A percentile compares a stretch with the other conserved stretches of the same genome.
These are phyloP conservation scores for Hymenochirus boettgeri DNA, from an alignment of 2,113 vertebrate genomes.

Conservation along the genomic window DNA sequence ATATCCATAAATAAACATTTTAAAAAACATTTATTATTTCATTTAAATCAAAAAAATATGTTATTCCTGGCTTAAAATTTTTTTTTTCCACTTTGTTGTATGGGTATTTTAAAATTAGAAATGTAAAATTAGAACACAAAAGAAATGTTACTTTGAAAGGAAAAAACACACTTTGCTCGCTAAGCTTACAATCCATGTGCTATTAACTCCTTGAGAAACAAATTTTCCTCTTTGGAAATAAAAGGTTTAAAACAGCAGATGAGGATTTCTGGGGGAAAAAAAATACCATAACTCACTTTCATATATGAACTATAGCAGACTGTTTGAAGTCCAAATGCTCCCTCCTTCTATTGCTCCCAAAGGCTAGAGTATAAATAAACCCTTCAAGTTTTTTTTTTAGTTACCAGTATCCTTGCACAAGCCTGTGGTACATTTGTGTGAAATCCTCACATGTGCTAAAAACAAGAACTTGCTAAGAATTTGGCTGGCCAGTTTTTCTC, in stretches of 20 bases:
- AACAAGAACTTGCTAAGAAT: conserved; percentile 23
- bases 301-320: neutral
- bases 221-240: neutral
- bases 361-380: conserved; percentile 34
- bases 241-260: conserved; percentile 8
- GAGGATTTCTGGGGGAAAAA: neutral
- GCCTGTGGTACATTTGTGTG: conserved; percentile 17
- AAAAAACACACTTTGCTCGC: too few relatives aligned
- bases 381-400: conserved; percentile 14
- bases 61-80: too few relatives aligned
- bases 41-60: too few relatives aligned
- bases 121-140: too few relatives aligned
- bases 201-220: too few relatives aligned
- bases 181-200: too few relatives aligned
- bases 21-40: too few relatives aligned
- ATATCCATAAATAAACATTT: too few relatives aligned
- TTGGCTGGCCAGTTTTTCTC: conserved; percentile 16
- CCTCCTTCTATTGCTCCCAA: conserved; percentile 11
- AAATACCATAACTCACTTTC: conserved; percentile 6
- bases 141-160: too few relatives aligned
- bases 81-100: too few relatives aligned
- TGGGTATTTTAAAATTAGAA: too few relatives aligned
- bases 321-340: conserved; percentile 28
- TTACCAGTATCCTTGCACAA: conserved; percentile 14
- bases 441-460: conserved; percentile 36